phyloP scores from a whole-genome alignment of 2,797 vertebrate genomes.

The Thaleichthys pacificus region DNA sequence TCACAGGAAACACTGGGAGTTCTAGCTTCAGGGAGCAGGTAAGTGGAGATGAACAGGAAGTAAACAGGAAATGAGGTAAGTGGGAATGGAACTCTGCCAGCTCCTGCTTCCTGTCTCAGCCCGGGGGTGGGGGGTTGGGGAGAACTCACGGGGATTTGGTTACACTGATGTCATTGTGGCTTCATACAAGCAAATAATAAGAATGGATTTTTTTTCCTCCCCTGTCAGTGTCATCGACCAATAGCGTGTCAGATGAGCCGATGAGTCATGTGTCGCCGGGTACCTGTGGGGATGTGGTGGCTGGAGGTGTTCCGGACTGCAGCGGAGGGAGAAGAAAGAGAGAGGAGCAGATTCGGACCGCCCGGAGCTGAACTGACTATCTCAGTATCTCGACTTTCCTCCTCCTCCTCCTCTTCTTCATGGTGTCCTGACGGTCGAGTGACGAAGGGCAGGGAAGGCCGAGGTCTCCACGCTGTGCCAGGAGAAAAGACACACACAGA shows the following conservation, averaged over 20 bases:
- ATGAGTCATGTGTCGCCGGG: neutral
- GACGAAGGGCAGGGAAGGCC: neutral
- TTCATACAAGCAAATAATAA: neutral
- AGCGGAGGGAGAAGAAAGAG: constrained; percentile 40
- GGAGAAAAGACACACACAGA: neutral
- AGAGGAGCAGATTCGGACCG: constrained; percentile 24
- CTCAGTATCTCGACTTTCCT: constrained; percentile 26
- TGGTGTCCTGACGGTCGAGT: constrained; percentile 14
- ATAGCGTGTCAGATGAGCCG: neutral
- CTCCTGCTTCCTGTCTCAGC: neutral
- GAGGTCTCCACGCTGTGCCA: constrained; percentile 51
- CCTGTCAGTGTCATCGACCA: neutral
- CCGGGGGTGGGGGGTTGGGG: neutral
- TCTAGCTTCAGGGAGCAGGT: neutral
- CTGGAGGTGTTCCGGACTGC: constrained; percentile 30
- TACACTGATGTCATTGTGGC: neutral
- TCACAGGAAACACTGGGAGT: neutral
- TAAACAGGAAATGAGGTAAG: too few species aligned
- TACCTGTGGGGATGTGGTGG: constrained; percentile 69
- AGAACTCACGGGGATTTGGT: neutral
- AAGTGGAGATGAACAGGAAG: constrained; percentile 1
- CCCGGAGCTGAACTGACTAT: constrained; percentile 30
- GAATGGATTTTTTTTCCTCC: neutral
- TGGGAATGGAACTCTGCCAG: neutral
- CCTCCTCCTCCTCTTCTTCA: constrained; percentile 41